A percentile compares a stretch with the other conserved stretches of the same genome.
Conservation (phyloP, 2,797 vertebrate species). For the Phaenicophaeus curvirostris region DNA sequence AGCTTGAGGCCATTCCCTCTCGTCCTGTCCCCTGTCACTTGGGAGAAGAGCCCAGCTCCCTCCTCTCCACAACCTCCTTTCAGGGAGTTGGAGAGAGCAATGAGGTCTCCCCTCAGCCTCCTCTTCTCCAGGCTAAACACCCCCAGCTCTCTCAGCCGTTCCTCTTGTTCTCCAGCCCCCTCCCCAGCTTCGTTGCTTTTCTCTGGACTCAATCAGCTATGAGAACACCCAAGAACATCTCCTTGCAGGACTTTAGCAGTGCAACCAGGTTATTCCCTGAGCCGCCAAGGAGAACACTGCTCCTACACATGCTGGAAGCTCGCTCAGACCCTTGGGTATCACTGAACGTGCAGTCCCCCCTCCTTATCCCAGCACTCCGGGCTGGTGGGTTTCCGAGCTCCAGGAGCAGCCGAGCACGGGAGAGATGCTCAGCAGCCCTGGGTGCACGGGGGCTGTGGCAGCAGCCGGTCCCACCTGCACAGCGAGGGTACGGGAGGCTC, state of each 20-base stretch:
- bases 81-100: too few relatives aligned
- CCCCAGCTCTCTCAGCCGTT: too few relatives aligned
- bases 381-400: neutral
- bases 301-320: neutral
- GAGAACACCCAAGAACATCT: neutral
- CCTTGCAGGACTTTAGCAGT: neutral
- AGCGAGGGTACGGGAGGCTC: constrained; percentile 43
- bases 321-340: rapidly evolving
- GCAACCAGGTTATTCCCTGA: neutral
- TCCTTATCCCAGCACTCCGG: rapidly evolving
- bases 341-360: neutral
- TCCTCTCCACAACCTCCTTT: too few relatives aligned
- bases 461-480: constrained; percentile 49
- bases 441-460: neutral
- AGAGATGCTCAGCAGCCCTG: neutral
- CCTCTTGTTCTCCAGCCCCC: too few relatives aligned
- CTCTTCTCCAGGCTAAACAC: too few relatives aligned
- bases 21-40: too few relatives aligned
- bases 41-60: too few relatives aligned
- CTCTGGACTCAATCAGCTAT: too few relatives aligned
- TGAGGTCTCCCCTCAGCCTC: too few relatives aligned
- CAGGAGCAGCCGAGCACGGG: rapidly evolving
- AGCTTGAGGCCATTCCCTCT: too few relatives aligned
- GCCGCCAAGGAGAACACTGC: neutral
- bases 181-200: too few relatives aligned